Base-by-base conservation (phyloP, 2,113 vertebrate species). In the Channa maculata region DNA sequence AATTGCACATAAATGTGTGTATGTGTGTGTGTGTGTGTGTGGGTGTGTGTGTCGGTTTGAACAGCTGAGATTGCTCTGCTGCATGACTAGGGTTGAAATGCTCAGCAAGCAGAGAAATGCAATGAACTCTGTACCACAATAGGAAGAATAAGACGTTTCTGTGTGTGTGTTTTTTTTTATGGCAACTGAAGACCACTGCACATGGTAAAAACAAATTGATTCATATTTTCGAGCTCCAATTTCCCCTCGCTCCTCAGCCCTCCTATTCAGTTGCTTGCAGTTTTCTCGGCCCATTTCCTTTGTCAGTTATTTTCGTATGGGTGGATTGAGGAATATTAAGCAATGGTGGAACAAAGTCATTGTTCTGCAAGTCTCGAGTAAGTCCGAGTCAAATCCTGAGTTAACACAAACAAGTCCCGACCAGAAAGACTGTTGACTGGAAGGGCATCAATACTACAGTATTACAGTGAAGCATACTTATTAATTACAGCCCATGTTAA, bases 51-150 rank as follows among this genome's bases (percentile, higher is more conserved):
- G 46, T 45, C 24, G 24, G 24, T 24, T 24, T 24, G 24, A 83
- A 68, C 85, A 80, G 81, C 87, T 91, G 86, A 89, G 72, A 71
- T 67, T 68, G 58, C 7, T 67, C 62, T 82, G 45, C 79, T 81
- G 71, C 82, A 83, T 82, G 71, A 86, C 50, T 63, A 48, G 41
- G 48, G 75, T 12, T 68, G 44, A 76, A 83, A 55, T 62, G 71
- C 61, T 43, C 41, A 79, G 33, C 76, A 76, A 87, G 57, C 69
- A 84, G 60, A 71, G 61, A 70, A 72, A 83, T 65, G 38, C 54
- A 79, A 54, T 50, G 37, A 80, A 65, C 43, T 53, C 49, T 55
- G 49, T 37, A 34, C 51, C 48, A 51, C 49, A 33, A 63, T 8
- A 6, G 24, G 14, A 39, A 41, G 60, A 55, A 37, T 38, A 58